Percentiles rank a stretch among this genome's conserved stretches.
Evolutionary conservation across 2,113 vertebrate genomes (phyloP).

Genomic region (Lynx canadensis): DNA sequence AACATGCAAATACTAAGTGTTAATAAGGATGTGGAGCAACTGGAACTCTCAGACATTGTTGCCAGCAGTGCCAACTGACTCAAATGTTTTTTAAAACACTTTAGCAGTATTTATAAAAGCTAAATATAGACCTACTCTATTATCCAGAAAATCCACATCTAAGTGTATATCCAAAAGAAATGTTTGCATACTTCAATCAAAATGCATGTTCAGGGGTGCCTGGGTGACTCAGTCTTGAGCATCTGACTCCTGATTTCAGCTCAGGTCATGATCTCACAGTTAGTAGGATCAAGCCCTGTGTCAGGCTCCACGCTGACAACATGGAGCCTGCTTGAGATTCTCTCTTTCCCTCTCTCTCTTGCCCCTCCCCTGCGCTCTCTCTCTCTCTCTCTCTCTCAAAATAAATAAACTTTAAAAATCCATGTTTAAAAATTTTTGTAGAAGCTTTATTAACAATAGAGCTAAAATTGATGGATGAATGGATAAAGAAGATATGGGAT

Average conservation of each 20-base stretch:
- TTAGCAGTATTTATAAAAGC: neutral
- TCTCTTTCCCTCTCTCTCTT: no score
- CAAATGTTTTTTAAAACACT: neutral
- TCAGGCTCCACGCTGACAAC: no score
- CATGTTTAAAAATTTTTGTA: neutral
- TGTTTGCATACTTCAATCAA: neutral
- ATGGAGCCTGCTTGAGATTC: no score
- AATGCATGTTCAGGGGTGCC: neutral
- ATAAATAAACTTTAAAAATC: neutral
- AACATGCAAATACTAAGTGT: neutral
- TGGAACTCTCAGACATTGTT: neutral
- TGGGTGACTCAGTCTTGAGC: no score
- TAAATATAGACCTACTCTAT: neutral
- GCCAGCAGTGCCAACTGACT: neutral
- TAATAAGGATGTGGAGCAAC: neutral
- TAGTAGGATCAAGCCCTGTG: no score
- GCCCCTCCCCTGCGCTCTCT: no score
- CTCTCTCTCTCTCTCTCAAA: no score
- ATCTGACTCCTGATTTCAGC: no score
- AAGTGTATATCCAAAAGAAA: neutral
- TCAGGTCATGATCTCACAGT: no score
- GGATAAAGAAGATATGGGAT: no score
- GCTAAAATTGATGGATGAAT: neutral
- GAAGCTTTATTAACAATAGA: neutral
- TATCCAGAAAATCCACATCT: neutral